Evolutionary conservation across 2,888 invertebrate species (phyloP).

Genomic region (Pyralis farinalis): DNA sequence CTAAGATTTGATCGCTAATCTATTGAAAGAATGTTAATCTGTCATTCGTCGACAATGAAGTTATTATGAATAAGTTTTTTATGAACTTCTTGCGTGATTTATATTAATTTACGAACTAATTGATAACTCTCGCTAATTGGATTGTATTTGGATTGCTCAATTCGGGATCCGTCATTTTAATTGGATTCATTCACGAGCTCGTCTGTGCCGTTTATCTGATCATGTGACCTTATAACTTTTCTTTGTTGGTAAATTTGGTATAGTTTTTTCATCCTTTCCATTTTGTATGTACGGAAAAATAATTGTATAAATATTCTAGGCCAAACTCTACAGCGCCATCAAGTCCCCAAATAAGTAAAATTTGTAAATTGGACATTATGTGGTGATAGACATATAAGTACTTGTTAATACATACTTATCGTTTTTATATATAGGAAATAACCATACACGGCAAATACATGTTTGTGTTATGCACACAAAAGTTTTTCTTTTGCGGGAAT

Average conservation of each 20-base stretch:
- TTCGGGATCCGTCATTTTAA: conserved; percentile 36
- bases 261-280: no score
- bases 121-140: conserved; percentile 35
- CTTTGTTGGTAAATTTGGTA: neutral
- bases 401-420: no score
- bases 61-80: neutral
- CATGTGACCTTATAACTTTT: neutral
- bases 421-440: no score
- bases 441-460: no score
- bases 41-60: neutral
- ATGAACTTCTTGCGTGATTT: neutral
- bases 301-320: no score
- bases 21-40: conserved; percentile 1
- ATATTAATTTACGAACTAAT: conserved; percentile 18
- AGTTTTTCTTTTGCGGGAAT: no score
- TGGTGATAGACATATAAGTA: no score
- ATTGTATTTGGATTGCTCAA: conserved; percentile 35
- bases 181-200: conserved; percentile 35
- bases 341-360: no score
- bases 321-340: no score
- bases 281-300: no score
- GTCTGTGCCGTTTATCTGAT: neutral
- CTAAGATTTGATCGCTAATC: neutral
- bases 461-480: no score
- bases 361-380: no score